phyloP scores from a whole-genome alignment of 2,888 invertebrate genomes.

The Pandemis cinnamomeana region DNA sequence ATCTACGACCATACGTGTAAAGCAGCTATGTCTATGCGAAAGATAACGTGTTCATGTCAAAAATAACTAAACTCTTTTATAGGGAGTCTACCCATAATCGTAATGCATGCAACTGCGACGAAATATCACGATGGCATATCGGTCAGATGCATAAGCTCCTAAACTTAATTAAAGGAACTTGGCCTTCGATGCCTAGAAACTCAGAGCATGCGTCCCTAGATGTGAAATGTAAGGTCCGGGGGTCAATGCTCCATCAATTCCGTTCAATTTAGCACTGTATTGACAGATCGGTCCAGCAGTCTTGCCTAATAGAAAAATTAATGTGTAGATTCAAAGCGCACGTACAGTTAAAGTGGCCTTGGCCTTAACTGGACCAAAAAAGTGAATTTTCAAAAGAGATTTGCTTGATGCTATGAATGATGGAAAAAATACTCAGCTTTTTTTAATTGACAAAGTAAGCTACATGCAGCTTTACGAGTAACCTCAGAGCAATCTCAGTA shows the following conservation, averaged over 20 bases:
- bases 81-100: no score
- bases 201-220: slow-evolving; percentile 12
- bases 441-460: no score
- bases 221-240: slow-evolving; percentile 38
- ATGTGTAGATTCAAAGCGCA: not conserved
- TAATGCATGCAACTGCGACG: no score
- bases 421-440: no score
- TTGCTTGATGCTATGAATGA: not conserved
- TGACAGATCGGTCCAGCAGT: slow-evolving; percentile 45
- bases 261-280: slow-evolving; percentile 47
- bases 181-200: slow-evolving; percentile 7
- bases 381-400: not conserved
- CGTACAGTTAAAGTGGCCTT: not conserved
- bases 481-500: no score
- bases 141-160: no score
- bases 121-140: not conserved
- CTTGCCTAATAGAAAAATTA: slow-evolving; percentile 37
- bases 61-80: no score
- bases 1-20: no score
- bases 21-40: no score
- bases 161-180: no score
- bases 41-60: no score
- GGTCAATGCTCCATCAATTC: slow-evolving; percentile 50
- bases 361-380: not conserved
- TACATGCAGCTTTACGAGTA: no score